Evolutionary conservation across 2,113 vertebrate species (phyloP).

Genomic region (Gallinago paraguaiae): DNA sequence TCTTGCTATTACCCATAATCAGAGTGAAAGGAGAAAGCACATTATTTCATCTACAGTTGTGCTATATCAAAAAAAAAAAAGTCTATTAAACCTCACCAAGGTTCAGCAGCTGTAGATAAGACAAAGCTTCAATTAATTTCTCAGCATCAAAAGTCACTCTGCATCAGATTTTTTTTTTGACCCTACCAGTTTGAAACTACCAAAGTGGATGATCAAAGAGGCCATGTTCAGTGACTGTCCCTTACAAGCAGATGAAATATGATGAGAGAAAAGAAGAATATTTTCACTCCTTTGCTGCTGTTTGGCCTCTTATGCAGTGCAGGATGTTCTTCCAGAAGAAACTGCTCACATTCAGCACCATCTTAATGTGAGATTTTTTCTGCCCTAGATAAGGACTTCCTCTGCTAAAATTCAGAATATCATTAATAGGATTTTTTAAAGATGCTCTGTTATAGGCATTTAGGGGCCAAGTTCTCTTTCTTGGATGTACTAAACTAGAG

Average conservation of each 20-base stretch:
- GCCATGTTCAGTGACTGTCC: neutral
- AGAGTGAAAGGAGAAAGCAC: neutral
- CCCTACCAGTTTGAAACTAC: neutral
- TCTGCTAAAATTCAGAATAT: neutral
- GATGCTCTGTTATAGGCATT: neutral
- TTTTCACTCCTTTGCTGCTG: neutral
- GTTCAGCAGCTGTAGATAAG: neutral
- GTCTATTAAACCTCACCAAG: neutral
- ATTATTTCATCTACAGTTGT: neutral
- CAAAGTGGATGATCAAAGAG: neutral
- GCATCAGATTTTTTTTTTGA: neutral
- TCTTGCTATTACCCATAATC: neutral
- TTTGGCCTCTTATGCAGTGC: neutral
- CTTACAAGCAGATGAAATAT: neutral
- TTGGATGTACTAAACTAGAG: neutral
- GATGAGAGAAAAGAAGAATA: neutral
- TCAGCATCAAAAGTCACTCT: neutral
- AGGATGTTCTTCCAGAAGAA: neutral
- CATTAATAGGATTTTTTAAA: neutral
- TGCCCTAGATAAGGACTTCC: neutral
- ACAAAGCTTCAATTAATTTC: constrained; percentile 19
- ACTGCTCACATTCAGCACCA: neutral
- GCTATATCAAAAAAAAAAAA: neutral
- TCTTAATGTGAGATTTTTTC: neutral
- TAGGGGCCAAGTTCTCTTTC: neutral